Conservation (phyloP, 2,113 vertebrate species). For the Chaetorhynchus papuensis region DNA sequence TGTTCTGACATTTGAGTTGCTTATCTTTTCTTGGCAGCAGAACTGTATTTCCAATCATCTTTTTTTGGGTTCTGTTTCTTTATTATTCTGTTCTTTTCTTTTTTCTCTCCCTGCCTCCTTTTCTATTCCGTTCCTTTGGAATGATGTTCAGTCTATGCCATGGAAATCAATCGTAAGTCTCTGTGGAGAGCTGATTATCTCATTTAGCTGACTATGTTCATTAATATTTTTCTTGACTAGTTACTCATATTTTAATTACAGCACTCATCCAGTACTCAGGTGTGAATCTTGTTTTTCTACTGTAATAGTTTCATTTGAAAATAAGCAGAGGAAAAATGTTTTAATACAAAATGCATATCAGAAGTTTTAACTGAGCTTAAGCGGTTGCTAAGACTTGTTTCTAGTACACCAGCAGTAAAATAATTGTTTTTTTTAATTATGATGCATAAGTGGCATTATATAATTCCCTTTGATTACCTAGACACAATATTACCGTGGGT, state of each 20-base stretch:
- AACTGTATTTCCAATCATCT: not conserved
- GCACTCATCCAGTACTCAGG: not conserved
- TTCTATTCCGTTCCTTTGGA: constrained; percentile 10
- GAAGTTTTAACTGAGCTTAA: not conserved
- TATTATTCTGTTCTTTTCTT: constrained; percentile 58
- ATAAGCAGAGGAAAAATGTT: not conserved
- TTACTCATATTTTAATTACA: not conserved
- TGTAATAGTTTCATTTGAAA: not conserved
- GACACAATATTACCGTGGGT: not conserved
- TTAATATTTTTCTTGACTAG: not conserved
- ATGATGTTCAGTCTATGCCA: constrained; percentile 88
- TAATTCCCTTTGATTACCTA: not conserved
- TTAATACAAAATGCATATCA: not conserved
- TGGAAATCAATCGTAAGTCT: constrained; percentile 99
- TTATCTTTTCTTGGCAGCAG: constrained; percentile 10
- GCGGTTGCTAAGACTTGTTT: not conserved
- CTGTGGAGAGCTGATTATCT: not conserved
- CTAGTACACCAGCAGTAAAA: not conserved
- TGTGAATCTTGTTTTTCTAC: not conserved
- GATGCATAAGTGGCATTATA: not conserved
- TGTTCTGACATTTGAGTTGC: not conserved
- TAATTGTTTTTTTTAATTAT: not conserved
- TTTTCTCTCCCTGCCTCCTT: constrained; percentile 3
- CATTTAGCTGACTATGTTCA: not conserved
- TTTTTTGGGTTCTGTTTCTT: not conserved